Conservation (phyloP, 2,797 vertebrate genomes). For the Notoglanidium macrostoma region DNA sequence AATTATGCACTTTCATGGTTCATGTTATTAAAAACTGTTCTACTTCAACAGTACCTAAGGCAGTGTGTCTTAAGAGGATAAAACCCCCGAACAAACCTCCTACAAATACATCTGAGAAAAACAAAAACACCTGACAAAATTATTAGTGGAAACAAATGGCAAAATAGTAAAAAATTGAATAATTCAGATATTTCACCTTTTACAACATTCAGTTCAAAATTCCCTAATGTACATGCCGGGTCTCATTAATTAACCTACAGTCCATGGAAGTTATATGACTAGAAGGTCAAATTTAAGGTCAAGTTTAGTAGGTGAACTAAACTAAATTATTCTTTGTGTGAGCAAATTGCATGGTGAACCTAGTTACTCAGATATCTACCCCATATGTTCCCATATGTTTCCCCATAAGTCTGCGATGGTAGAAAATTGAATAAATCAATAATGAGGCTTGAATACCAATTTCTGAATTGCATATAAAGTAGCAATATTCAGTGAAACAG, state of each 20-base stretch:
- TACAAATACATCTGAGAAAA: too few relatives aligned
- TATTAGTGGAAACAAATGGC: background rate
- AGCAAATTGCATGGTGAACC: background rate
- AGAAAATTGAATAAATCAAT: background rate
- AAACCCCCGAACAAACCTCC: background rate
- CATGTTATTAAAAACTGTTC: background rate
- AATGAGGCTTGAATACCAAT: background rate
- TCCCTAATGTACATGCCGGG: too few relatives aligned
- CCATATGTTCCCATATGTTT: background rate
- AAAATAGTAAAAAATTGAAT: background rate
- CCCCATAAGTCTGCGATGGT: background rate
- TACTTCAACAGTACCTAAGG: background rate
- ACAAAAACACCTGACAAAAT: background rate
- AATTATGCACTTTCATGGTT: background rate
- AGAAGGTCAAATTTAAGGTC: background rate
- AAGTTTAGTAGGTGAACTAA: background rate
- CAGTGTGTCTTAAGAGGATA: background rate
- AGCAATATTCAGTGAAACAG: too few relatives aligned
- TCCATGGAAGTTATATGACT: too few relatives aligned
- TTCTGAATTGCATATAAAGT: background rate
- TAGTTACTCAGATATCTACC: background rate
- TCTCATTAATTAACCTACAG: background rate
- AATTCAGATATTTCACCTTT: background rate
- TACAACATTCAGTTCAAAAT: background rate
- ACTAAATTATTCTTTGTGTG: background rate